These are phyloP conservation scores for human DNA, from an alignment of 2,113 vertebrate species.

Conservation along the genomic window DNA sequence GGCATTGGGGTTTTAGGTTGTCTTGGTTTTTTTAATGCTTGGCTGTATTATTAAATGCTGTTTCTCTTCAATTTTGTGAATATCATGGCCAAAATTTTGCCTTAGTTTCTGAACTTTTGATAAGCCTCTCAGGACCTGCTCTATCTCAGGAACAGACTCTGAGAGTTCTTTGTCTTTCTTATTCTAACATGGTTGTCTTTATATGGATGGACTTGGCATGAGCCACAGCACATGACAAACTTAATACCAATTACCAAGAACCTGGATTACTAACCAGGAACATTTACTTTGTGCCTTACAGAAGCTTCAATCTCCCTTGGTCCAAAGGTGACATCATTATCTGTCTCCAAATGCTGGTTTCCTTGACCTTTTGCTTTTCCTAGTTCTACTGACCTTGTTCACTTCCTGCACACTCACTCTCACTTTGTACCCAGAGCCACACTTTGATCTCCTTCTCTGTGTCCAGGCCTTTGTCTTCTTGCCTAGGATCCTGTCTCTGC, in stretches of 20 bases:
- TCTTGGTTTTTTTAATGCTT: neutral
- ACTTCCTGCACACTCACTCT: no score
- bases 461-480: neutral
- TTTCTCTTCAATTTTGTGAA: neutral
- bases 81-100: neutral
- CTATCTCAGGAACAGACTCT: neutral
- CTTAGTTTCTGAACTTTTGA: neutral
- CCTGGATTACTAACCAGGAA: no score
- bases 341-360: neutral
- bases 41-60: neutral
- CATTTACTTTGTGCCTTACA: rapidly evolving
- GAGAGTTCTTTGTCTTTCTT: no score
- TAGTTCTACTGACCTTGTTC: neutral
- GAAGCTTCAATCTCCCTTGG: neutral
- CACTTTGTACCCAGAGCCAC: neutral
- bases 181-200: neutral
- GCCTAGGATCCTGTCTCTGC: no score
- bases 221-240: neutral
- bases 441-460: neutral
- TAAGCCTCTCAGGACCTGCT: neutral
- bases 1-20: neutral
- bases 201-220: neutral
- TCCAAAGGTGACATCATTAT: neutral
- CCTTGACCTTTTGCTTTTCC: neutral
- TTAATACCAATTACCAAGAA: neutral